phyloP scores from a whole-genome alignment of 1,140 invertebrate genomes.

The Drosophila ficusphila region DNA sequence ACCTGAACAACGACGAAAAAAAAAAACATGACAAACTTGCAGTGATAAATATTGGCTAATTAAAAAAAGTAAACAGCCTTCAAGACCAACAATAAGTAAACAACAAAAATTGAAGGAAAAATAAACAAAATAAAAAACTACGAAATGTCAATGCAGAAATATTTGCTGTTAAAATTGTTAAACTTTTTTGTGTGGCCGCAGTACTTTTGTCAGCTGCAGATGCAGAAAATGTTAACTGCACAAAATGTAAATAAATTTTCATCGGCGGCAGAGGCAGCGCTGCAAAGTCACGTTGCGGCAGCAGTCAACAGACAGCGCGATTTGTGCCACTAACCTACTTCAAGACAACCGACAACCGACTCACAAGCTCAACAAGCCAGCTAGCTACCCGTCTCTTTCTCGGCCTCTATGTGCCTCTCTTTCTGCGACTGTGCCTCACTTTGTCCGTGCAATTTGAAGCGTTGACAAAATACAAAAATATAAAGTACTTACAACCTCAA shows the following conservation, averaged over 20 bases:
- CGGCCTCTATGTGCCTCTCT: background rate
- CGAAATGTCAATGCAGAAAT: slow-evolving; percentile 51
- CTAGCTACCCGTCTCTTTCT: background rate
- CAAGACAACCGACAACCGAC: slow-evolving; percentile 51
- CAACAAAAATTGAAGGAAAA: slow-evolving; percentile 5
- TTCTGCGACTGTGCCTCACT: slow-evolving; percentile 35
- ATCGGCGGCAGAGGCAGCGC: slow-evolving; percentile 19
- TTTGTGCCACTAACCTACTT: slow-evolving; percentile 79
- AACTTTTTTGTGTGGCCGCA: slow-evolving; percentile 12
- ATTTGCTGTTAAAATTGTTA: slow-evolving; percentile 42
- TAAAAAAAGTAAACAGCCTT: slow-evolving; percentile 50
- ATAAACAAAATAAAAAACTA: slow-evolving; percentile 12
- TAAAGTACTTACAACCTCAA: slow-evolving; percentile 19
- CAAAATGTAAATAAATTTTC: slow-evolving; percentile 76
- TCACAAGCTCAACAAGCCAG: slow-evolving; percentile 15
- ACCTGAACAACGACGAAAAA: background rate
- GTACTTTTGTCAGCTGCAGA: slow-evolving; percentile 49
- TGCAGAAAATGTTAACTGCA: slow-evolving; percentile 54
- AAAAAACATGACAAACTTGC: slow-evolving; percentile 38
- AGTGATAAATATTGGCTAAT: slow-evolving; percentile 70
- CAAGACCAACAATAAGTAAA: slow-evolving; percentile 21
- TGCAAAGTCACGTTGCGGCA: slow-evolving; percentile 64
- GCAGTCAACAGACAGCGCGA: slow-evolving; percentile 30
- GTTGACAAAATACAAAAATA: slow-evolving; percentile 54
- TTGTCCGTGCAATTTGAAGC: slow-evolving; percentile 62